Conservation (phyloP, 2,888 invertebrate species). For the Phorcus lineatus region DNA sequence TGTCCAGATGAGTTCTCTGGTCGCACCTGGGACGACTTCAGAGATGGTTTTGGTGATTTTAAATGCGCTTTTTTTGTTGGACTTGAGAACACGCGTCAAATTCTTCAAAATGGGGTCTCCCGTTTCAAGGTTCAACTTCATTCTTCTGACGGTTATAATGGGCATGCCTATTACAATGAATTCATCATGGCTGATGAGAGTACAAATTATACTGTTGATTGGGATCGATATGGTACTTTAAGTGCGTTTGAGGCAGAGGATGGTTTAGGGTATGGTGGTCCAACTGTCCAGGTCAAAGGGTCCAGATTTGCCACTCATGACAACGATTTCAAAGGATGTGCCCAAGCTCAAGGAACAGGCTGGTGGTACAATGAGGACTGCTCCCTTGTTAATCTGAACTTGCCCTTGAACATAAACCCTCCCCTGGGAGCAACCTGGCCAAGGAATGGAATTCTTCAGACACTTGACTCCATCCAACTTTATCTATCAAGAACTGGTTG, state of each 20-base stretch:
- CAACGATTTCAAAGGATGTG: background rate
- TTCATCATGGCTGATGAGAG: background rate
- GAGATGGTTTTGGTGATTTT: background rate
- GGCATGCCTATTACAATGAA: background rate
- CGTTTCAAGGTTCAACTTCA: background rate
- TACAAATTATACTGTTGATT: background rate
- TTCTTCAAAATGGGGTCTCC: background rate
- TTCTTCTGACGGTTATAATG: background rate
- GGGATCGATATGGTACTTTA: background rate
- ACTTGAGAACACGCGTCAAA: background rate
- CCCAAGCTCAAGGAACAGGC: background rate
- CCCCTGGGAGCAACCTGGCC: no score
- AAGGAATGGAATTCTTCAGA: no score
- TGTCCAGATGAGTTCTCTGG: background rate
- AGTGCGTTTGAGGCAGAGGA: background rate
- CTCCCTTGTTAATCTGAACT: background rate
- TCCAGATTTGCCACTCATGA: background rate
- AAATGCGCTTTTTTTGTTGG: background rate
- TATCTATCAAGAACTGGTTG: no score
- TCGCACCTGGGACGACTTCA: background rate
- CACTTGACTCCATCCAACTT: no score
- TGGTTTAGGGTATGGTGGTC: background rate
- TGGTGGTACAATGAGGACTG: background rate
- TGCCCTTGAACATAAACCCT: background rate
- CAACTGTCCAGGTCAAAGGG: background rate